Evolutionary conservation across 2,113 vertebrate genomes (phyloP).

Genomic region (Typhlomys cinereus): DNA sequence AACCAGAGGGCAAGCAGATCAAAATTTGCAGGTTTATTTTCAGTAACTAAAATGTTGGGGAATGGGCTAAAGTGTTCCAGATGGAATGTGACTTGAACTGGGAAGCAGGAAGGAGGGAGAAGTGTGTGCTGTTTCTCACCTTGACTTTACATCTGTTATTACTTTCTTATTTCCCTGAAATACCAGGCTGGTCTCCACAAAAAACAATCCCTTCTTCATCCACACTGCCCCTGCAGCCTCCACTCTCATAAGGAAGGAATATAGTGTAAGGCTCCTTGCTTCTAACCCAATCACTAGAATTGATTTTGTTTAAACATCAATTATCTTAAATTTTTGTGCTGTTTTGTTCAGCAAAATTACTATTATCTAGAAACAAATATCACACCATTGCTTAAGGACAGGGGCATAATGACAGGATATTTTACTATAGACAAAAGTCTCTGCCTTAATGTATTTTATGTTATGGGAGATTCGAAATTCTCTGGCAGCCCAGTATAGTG

Average conservation of each 20-base stretch:
- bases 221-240: conserved; percentile 12
- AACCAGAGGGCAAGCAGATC: conserved; percentile 63
- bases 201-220: conserved; percentile 76
- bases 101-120: conserved; percentile 75
- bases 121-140: conserved; percentile 73
- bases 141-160: conserved; percentile 80
- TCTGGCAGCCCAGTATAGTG: not conserved
- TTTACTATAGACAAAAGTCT: conserved; percentile 51
- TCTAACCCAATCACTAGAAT: conserved; percentile 56
- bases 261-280: conserved; percentile 62
- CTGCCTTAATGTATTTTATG: not conserved
- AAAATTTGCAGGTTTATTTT: conserved; percentile 76
- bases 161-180: conserved; percentile 81
- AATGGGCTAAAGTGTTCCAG: conserved; percentile 77
- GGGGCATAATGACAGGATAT: not conserved
- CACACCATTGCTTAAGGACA: not conserved
- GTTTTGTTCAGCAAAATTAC: conserved; percentile 46
- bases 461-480: conserved; percentile 27
- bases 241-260: conserved; percentile 29
- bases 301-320: conserved; percentile 50
- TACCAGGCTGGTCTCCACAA: conserved; percentile 77
- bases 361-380: conserved; percentile 40
- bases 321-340: conserved; percentile 57
- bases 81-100: conserved; percentile 77
- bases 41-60: conserved; percentile 68